Conservation (phyloP, 1,140 invertebrate species). For the Conus ventricosus region DNA sequence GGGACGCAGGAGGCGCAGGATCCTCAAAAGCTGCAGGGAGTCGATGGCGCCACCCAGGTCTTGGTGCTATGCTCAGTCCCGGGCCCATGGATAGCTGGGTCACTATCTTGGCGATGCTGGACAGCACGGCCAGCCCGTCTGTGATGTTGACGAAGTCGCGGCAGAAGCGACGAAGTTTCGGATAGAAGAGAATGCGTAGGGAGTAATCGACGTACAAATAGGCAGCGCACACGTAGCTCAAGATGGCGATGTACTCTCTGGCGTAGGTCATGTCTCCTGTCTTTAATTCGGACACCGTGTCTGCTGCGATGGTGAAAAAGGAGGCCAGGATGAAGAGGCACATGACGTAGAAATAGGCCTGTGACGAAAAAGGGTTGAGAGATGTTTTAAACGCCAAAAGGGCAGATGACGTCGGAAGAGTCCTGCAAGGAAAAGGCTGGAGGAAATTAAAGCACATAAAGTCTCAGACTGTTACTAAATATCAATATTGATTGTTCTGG, state of each 20-base stretch:
- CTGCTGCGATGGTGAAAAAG: conserved; percentile 44
- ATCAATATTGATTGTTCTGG: neutral
- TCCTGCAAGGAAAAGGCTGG: neutral
- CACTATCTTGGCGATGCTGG: conserved; percentile 38
- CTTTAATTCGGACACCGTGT: conserved; percentile 30
- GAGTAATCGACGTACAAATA: conserved; percentile 73
- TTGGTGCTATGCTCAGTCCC: conserved; percentile 33
- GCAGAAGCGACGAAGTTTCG: conserved; percentile 71
- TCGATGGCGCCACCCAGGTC: conserved; percentile 49
- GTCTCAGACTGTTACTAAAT: neutral
- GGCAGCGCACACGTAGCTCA: conserved; percentile 71
- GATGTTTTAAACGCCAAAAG: neutral
- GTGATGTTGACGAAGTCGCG: conserved; percentile 98
- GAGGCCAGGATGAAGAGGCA: conserved; percentile 48
- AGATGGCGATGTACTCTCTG: conserved; percentile 18
- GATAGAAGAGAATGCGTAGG: conserved; percentile 66
- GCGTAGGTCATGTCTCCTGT: neutral
- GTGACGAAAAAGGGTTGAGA: conserved; percentile 31
- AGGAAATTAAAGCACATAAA: neutral
- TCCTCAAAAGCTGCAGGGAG: conserved; percentile 98
- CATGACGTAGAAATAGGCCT: conserved; percentile 51
- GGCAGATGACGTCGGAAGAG: neutral
- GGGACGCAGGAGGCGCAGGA: conserved; percentile 97
- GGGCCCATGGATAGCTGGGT: neutral
- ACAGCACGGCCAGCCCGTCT: conserved; percentile 91